Percentiles rank a stretch among this genome's conserved stretches.
phyloP scores from a whole-genome alignment of 2,797 vertebrate genomes.

The Prunella strophiata region DNA sequence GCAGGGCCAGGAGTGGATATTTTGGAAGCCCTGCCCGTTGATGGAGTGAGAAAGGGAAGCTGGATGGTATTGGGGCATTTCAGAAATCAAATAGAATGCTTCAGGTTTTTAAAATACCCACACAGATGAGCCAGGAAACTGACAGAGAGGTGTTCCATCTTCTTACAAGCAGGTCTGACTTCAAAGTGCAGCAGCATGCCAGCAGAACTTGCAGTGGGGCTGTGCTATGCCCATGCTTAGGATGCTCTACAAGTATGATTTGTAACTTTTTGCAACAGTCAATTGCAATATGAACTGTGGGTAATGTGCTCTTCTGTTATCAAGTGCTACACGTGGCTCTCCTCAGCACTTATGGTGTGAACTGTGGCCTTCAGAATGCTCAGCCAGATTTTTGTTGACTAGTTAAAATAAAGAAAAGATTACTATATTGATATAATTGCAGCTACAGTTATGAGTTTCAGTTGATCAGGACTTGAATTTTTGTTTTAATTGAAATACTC shows the following conservation, averaged over 20 bases:
- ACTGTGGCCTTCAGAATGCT: background rate
- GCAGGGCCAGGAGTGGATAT: background rate
- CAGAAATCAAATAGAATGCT: background rate
- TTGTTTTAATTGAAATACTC: background rate
- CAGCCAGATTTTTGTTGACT: background rate
- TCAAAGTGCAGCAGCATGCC: background rate
- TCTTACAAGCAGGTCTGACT: background rate
- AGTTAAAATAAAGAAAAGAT: background rate
- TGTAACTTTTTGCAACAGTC: background rate
- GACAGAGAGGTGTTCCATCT: background rate
- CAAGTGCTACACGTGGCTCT: fast-evolving
- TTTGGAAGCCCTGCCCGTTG: background rate
- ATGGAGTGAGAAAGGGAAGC: background rate
- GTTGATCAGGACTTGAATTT: background rate
- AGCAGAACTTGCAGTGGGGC: background rate
- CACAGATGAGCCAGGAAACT: background rate
- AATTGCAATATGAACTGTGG: background rate
- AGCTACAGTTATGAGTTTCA: fast-evolving
- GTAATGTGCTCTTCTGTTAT: background rate
- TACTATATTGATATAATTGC: background rate
- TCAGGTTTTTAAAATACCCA: fast-evolving
- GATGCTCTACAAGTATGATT: background rate
- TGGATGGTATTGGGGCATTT: background rate
- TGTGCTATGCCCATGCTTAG: background rate
- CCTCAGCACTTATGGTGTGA: background rate